phyloP scores from a whole-genome alignment of 1,140 invertebrate genomes.

The Bathynomus jamesi region DNA sequence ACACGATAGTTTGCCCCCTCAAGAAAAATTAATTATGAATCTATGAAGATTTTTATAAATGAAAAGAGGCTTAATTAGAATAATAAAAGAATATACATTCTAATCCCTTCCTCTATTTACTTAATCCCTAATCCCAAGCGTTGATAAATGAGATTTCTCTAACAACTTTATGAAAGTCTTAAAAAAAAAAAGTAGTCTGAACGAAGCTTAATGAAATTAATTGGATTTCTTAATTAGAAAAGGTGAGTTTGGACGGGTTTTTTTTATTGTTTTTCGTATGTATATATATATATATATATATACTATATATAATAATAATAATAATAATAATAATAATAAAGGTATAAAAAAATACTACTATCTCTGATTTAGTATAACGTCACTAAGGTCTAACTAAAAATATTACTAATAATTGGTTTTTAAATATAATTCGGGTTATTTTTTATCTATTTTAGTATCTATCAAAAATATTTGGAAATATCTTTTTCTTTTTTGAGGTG shows the following conservation, averaged over 20 bases:
- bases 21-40: too few species aligned
- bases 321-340: not conserved
- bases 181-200: not conserved
- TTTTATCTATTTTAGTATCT: too few species aligned
- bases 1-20: too few species aligned
- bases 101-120: not conserved
- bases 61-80: not conserved
- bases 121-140: not conserved
- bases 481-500: too few species aligned
- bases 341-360: not conserved
- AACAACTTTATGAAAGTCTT: not conserved
- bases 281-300: not conserved
- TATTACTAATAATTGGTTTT: too few species aligned
- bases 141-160: conserved; percentile 1
- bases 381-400: too few species aligned
- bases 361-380: too few species aligned
- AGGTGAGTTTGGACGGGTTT: too few species aligned
- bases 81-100: not conserved
- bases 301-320: not conserved
- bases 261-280: too few species aligned
- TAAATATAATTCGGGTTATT: too few species aligned
- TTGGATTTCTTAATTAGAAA: not conserved
- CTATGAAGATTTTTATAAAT: not conserved
- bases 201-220: not conserved
- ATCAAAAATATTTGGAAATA: too few species aligned